Evolutionary conservation across 2,888 invertebrate species (phyloP).

Genomic region (Bruchidius siliquastri): DNA sequence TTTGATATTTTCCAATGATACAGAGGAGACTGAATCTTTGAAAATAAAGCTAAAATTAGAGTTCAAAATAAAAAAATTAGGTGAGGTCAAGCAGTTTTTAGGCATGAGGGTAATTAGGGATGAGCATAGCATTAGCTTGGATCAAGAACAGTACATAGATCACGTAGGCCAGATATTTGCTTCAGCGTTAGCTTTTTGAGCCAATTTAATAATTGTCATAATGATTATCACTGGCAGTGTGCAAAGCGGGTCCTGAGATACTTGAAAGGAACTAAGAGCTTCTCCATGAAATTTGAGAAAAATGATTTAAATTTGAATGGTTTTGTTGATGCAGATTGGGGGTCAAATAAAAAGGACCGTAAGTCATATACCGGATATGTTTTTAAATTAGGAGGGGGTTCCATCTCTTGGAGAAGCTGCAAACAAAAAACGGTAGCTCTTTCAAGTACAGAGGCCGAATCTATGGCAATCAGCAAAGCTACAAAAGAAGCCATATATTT

Average conservation of each 20-base stretch:
- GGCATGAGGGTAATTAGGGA: slow-evolving; percentile 17
- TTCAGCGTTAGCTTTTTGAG: slow-evolving; percentile 22
- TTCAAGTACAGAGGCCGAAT: slow-evolving; percentile 30
- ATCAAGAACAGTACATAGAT: slow-evolving; percentile 19
- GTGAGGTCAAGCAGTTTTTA: slow-evolving; percentile 14
- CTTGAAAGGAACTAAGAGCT: slow-evolving; percentile 11
- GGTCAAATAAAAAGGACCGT: slow-evolving; percentile 23
- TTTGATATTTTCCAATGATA: neutral
- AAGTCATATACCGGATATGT: slow-evolving; percentile 39
- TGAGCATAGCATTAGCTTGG: slow-evolving; percentile 12
- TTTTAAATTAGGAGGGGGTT: slow-evolving; percentile 23
- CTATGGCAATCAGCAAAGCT: slow-evolving; percentile 26
- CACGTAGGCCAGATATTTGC: slow-evolving; percentile 24
- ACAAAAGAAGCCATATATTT: slow-evolving; percentile 25
- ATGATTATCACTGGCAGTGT: slow-evolving; percentile 18
- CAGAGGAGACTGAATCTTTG: neutral
- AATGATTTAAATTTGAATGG: slow-evolving; percentile 10
- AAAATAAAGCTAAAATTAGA: slow-evolving; percentile 17
- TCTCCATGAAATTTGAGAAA: slow-evolving; percentile 2
- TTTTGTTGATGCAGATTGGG: slow-evolving; percentile 24
- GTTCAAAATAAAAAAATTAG: slow-evolving; percentile 16
- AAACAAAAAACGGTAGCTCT: slow-evolving; percentile 32
- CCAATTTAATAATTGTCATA: slow-evolving; percentile 18
- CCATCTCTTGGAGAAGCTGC: slow-evolving; percentile 28
- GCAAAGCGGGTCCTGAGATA: slow-evolving; percentile 14